Percentiles rank a stretch among this genome's conserved stretches.
phyloP scores from a whole-genome alignment of 2,113 vertebrate genomes.

The Leptodactylus fuscus region DNA sequence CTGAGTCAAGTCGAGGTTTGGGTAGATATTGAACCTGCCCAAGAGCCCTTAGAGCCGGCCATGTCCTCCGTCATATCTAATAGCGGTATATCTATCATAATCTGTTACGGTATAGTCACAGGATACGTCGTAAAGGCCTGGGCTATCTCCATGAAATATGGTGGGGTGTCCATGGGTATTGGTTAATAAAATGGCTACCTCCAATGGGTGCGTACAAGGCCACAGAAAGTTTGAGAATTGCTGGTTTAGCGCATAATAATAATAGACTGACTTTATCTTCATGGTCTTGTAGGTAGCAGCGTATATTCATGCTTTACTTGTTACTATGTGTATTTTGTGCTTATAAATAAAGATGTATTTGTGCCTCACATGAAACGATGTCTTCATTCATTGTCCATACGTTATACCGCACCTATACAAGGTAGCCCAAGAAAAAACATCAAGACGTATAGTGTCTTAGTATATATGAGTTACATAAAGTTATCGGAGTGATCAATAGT shows the following conservation, averaged over 20 bases:
- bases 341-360: slow-evolving; percentile 94
- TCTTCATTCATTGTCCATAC: slow-evolving; percentile 89
- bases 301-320: slow-evolving; percentile 87
- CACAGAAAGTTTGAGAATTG: slow-evolving; percentile 23
- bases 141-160: not conserved
- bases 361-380: slow-evolving; percentile 92
- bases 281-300: slow-evolving; percentile 80
- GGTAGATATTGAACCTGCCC: not conserved
- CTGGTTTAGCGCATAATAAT: slow-evolving; percentile 71
- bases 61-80: too few relatives aligned
- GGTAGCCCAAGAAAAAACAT: too few relatives aligned
- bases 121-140: not conserved
- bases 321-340: slow-evolving; percentile 91
- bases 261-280: slow-evolving; percentile 71
- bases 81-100: not conserved
- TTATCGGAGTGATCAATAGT: too few relatives aligned
- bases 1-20: not conserved
- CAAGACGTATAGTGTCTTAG: too few relatives aligned
- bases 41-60: not conserved
- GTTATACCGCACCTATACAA: too few relatives aligned
- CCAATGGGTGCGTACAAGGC: not conserved
- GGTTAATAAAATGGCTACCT: slow-evolving; percentile 7
- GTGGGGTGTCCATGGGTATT: not conserved
- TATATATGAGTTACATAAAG: too few relatives aligned
- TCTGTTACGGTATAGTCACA: not conserved